These are phyloP conservation scores for Chelon auratus DNA, from an alignment of 2,797 vertebrate species.

Conservation along the genomic window DNA sequence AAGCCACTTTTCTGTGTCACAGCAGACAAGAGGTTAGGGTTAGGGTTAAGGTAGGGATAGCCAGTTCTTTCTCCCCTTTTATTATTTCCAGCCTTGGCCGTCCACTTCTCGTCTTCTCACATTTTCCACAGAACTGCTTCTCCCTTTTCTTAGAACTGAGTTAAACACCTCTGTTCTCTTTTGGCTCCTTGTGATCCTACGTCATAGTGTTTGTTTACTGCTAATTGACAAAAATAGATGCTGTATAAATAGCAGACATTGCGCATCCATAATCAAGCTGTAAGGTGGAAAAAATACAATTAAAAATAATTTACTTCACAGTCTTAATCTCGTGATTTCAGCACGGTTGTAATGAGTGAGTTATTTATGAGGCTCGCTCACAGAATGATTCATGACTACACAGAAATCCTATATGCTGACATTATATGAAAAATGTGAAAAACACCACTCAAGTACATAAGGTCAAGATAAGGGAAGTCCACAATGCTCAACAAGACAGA, in stretches of 20 bases:
- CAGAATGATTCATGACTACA: slow-evolving; percentile 21
- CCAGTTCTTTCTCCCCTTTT: no score
- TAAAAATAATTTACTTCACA: slow-evolving; percentile 34
- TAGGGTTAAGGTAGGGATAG: no score
- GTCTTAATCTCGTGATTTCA: slow-evolving; percentile 21
- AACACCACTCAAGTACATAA: slow-evolving; percentile 6
- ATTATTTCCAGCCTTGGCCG: slow-evolving; percentile 12
- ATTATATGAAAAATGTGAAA: slow-evolving; percentile 22
- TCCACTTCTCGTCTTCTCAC: slow-evolving; percentile 5
- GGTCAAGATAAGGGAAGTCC: neutral
- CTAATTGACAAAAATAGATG: slow-evolving; percentile 55
- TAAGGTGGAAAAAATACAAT: slow-evolving; percentile 23
- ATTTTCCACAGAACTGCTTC: slow-evolving; percentile 26
- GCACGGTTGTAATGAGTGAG: slow-evolving; percentile 31
- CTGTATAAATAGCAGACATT: slow-evolving; percentile 40
- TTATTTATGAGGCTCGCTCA: slow-evolving; percentile 21
- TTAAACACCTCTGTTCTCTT: slow-evolving; percentile 37
- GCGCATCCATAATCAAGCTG: slow-evolving; percentile 39
- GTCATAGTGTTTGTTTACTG: slow-evolving; percentile 43
- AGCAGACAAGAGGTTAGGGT: no score
- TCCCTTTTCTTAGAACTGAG: slow-evolving; percentile 25
- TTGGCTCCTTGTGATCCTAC: slow-evolving; percentile 46
- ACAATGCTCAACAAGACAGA: no score
- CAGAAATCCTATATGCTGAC: slow-evolving; percentile 9
- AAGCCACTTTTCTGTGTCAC: no score